Evolutionary conservation across 2,888 invertebrate species (phyloP).

Genomic region (Chalcis sispes): DNA sequence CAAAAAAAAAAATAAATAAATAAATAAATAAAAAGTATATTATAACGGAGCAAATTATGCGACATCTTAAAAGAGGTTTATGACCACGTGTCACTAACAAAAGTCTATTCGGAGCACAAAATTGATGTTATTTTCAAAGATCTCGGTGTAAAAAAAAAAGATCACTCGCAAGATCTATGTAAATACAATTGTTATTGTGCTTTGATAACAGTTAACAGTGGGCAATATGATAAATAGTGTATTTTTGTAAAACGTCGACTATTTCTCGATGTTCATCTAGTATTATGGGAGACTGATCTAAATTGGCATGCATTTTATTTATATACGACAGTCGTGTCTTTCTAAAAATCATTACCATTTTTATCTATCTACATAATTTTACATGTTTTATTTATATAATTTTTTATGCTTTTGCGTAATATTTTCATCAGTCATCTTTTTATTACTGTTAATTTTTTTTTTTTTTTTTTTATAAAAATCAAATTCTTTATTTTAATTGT

Average conservation of each 20-base stretch:
- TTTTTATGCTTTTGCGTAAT: neutral
- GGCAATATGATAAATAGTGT: constrained; percentile 40
- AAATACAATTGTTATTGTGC: constrained; percentile 38
- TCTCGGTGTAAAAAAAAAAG: constrained; percentile 4
- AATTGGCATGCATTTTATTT: neutral
- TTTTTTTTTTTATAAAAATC: neutral
- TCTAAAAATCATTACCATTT: neutral
- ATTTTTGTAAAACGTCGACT: constrained; percentile 36
- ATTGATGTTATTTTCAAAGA: constrained; percentile 39
- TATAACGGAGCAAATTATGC: neutral
- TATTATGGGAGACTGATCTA: constrained; percentile 33
- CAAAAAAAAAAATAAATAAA: constrained; percentile 14
- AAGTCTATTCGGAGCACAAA: constrained; percentile 32
- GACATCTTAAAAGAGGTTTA: neutral
- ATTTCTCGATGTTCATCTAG: constrained; percentile 22
- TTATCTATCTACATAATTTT: neutral
- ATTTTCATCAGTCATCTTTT: neutral
- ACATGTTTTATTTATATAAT: neutral
- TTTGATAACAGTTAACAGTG: constrained; percentile 37
- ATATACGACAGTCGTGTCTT: neutral
- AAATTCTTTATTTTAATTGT: no score
- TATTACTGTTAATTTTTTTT: neutral
- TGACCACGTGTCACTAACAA: constrained; percentile 8
- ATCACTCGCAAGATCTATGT: constrained; percentile 29
- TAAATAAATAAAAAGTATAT: neutral